These are phyloP conservation scores for Melikaiella ostensackeni DNA, from an alignment of 2,888 invertebrate species.

Conservation along the genomic window DNA sequence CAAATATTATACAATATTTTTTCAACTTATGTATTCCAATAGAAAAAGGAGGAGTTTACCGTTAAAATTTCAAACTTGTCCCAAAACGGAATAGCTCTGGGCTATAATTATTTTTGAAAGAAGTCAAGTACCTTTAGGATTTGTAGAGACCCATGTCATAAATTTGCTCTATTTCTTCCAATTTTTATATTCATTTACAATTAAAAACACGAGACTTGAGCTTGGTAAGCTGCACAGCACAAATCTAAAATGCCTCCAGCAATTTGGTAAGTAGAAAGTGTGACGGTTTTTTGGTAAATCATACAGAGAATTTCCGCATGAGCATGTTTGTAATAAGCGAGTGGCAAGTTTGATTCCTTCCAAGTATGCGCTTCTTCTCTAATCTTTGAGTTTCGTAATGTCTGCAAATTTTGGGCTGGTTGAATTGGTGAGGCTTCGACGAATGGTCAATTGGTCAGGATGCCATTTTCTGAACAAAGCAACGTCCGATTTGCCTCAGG, in stretches of 20 bases:
- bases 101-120: too few species aligned
- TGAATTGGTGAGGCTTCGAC: slow-evolving; percentile 43
- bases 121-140: background rate
- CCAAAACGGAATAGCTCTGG: too few species aligned
- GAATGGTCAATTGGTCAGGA: slow-evolving; percentile 41
- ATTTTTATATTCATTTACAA: background rate
- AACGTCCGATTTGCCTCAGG: slow-evolving; percentile 66
- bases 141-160: background rate
- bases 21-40: too few species aligned
- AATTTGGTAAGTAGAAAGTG: slow-evolving; percentile 26
- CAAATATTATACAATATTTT: too few species aligned
- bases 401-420: slow-evolving; percentile 39
- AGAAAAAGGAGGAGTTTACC: too few species aligned
- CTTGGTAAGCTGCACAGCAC: slow-evolving; percentile 21
- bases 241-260: slow-evolving; percentile 6
- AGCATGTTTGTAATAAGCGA: slow-evolving; percentile 45
- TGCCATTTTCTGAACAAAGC: slow-evolving; percentile 49
- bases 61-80: too few species aligned
- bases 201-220: slow-evolving; percentile 7
- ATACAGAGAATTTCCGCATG: slow-evolving; percentile 45
- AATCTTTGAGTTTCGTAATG: slow-evolving; percentile 17
- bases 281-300: background rate
- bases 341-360: slow-evolving; percentile 22
- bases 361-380: slow-evolving; percentile 3
- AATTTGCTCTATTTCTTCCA: background rate